Evolutionary conservation across 2,888 invertebrate species (phyloP).

Genomic region (Lochmaea capreae): DNA sequence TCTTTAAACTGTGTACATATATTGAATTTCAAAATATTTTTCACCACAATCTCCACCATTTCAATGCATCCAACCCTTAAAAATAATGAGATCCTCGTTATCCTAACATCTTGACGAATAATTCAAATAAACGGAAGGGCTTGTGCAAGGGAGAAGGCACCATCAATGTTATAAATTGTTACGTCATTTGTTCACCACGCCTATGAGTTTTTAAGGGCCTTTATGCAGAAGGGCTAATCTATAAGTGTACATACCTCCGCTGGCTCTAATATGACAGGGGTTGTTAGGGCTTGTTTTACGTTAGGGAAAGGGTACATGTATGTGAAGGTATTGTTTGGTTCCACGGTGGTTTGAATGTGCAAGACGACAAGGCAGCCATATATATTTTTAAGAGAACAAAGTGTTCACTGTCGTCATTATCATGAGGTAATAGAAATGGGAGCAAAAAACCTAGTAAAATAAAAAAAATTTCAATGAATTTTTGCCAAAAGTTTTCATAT

Average conservation of each 20-base stretch:
- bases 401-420: background rate
- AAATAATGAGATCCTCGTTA: slow-evolving; percentile 17
- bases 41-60: background rate
- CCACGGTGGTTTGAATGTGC: slow-evolving; percentile 10
- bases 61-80: background rate
- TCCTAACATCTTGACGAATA: slow-evolving; percentile 18
- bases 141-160: slow-evolving; percentile 12
- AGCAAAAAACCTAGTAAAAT: too few species aligned
- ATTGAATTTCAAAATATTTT: background rate
- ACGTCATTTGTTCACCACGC: slow-evolving; percentile 50
- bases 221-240: slow-evolving; percentile 37
- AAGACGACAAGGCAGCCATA: slow-evolving; percentile 14
- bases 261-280: slow-evolving; percentile 14
- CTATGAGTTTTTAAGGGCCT: slow-evolving; percentile 48
- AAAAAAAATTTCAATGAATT: too few species aligned
- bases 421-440: too few species aligned
- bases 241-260: slow-evolving; percentile 40
- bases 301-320: slow-evolving; percentile 12
- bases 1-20: too few species aligned
- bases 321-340: slow-evolving; percentile 13
- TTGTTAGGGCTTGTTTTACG: slow-evolving; percentile 8
- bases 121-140: slow-evolving; percentile 18
- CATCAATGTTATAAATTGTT: slow-evolving; percentile 41
- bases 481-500: too few species aligned
- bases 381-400: slow-evolving; percentile 7